Evolutionary conservation across 2,888 invertebrate genomes (phyloP), one percentile per base, ranked within the genome.

Genomic region (Auanema freiburgensis): DNA sequence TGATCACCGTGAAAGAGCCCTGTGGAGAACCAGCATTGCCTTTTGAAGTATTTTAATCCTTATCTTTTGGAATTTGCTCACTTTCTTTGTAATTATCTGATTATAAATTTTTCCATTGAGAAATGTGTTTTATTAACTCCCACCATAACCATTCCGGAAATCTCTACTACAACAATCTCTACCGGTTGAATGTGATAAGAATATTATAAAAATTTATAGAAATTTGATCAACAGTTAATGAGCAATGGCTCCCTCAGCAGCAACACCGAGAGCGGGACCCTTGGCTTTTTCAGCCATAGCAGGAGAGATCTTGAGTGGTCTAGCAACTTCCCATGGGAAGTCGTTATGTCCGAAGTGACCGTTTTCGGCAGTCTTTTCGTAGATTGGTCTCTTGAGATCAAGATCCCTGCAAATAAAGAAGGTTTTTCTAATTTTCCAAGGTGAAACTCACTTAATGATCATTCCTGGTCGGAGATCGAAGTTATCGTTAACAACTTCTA

Each of bases 311-410:
- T 72, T 78, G 40, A 92, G 88, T 65, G 89, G 88, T 86, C 97
- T 97, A 75, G 95, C 92, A 85, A 90, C 89, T 87, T 98, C 97
- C 98, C 98, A 98, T 59, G 92, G 89, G 88, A 98, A 98, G 77
- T 92, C 92, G 71, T 91, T 90, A 69, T 97, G 90, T 58, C 98
- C 98, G 86, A 98, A 98, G 87, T 99, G 98, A 40, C 98, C 98
- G 84, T 98, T 99, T 69, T 92, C 91, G 85, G 95, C 95, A 73
- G 98, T 98, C 84, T 89, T 90, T 88, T 96, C 94, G 88, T 98
- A 98, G 80, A 98, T 94, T 52, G 98, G 95, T 82, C 91, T 90
- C 81, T 92, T 89, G 77, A 98, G 83, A 59, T 86, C 82, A 64
- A 88, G 82, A 43, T 87, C 76, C 64, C 73, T 72, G 63, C 14